Conservation (phyloP, 2,797 vertebrate species). For the Parauchenoglanis ngamensis region DNA sequence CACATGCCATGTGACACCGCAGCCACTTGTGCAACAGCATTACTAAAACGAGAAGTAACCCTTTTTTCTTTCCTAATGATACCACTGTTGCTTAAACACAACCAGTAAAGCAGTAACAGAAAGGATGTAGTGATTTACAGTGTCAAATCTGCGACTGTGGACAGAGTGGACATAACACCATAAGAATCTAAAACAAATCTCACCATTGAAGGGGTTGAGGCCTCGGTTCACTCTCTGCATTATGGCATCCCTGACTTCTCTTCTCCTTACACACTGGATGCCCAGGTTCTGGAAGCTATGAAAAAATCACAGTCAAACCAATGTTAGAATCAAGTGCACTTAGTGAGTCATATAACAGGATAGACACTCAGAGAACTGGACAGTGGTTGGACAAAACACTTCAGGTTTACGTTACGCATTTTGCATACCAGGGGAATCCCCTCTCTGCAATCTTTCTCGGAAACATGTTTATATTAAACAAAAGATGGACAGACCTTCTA, state of each 20-base stretch:
- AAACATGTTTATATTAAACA: constrained; percentile 55
- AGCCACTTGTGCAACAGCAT: constrained; percentile 50
- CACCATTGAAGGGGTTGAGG: constrained; percentile 94
- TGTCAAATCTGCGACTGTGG: not conserved
- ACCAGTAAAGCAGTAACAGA: constrained; percentile 10
- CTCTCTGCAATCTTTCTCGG: constrained; percentile 61
- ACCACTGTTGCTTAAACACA: constrained; percentile 31
- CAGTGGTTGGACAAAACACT: constrained; percentile 47
- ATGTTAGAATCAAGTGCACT: not conserved
- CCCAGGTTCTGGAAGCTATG: constrained; percentile 96
- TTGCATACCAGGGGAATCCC: constrained; percentile 76
- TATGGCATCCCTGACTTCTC: constrained; percentile 93
- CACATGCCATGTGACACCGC: constrained; percentile 51
- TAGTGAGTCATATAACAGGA: not conserved
- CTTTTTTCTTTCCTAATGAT: constrained; percentile 42
- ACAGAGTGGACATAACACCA: not conserved
- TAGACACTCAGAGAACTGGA: not conserved
- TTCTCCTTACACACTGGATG: constrained; percentile 95
- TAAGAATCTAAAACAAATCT: constrained; percentile 55
- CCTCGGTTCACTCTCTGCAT: constrained; percentile 83
- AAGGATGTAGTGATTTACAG: constrained; percentile 18
- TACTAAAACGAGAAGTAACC: constrained; percentile 55
- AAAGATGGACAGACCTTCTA: constrained; percentile 33
- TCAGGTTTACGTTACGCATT: constrained; percentile 59
- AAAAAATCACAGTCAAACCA: constrained; percentile 9